Evolutionary conservation across 2,113 vertebrate genomes (phyloP), one percentile per base, ranked within the genome.

Genomic region (Semicossyphus pulcher): DNA sequence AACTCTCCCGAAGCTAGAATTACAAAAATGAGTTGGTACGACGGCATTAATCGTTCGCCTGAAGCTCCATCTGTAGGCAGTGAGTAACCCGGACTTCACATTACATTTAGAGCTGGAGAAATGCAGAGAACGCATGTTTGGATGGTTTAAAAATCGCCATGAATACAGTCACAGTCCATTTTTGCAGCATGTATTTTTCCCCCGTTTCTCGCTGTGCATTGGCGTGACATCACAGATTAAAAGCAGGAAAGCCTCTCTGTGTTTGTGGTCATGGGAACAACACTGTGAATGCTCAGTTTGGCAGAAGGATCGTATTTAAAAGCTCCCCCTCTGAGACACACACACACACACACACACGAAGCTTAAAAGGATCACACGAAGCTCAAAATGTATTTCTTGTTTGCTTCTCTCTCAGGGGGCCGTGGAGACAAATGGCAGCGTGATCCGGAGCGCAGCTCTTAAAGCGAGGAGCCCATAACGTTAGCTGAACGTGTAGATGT

Each of bases 321-420:
- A 88, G 85, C 76, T 31, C 53, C 14, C 70, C 80, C 88, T 69
- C 31, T 14, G 84, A 84, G 80, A 80, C 65, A 6, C 54, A 25
- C 29, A 41, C 56, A 71, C 68, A 66, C 34, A 53, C n/a, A n/a
- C n/a, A n/a, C n/a, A n/a, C n/a, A 76, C 64, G 66, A 45, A 73
- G 47, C 78, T 85, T 74, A 76, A 85, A 86, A 87, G 83, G 77
- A 74, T 87, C 72, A 78, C 81, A 88, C 60, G 28, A 73, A 64
- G 48, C 81, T 77, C 61, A 39, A 78, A 69, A 74, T 63, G 68
- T 59, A 47, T 67, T 76, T 80, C 70, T 77, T 81, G 59, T 73
- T 62, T 49, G 25, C 49, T 18, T 11, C 21, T 1, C 3, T 87
- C 87, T 81, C 52, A 0, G 39, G 84, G 63, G 86, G 59, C 26